Percentiles rank a stretch among this genome's conserved stretches.
Evolutionary conservation across 2,797 vertebrate genomes (phyloP).

Genomic region (Acropternis orthonyx): DNA sequence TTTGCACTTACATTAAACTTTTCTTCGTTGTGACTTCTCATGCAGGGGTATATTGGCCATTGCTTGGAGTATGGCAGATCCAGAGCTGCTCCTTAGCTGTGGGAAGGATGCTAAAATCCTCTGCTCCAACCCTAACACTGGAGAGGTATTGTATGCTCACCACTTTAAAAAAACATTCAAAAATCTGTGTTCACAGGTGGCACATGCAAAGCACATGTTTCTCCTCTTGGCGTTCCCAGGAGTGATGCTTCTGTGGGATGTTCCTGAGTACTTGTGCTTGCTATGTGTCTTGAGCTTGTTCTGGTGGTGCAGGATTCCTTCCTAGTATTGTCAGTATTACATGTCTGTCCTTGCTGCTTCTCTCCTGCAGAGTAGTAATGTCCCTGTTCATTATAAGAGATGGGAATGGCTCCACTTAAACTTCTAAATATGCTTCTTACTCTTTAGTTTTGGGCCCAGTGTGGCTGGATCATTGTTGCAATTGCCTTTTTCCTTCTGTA

Average conservation of each 20-base stretch:
- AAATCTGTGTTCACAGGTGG: background rate
- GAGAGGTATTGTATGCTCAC: slow-evolving; percentile 80
- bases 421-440: background rate
- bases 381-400: background rate
- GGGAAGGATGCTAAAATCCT: slow-evolving; percentile 96
- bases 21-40: background rate
- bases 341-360: background rate
- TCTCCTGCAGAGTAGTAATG: background rate
- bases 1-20: background rate
- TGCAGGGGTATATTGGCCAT: slow-evolving; percentile 90
- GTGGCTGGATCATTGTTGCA: background rate
- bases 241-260: background rate
- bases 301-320: background rate
- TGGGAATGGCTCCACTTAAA: background rate
- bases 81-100: slow-evolving; percentile 93
- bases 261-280: background rate
- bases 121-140: slow-evolving; percentile 95
- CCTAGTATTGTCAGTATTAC: rapidly evolving
- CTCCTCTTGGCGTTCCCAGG: background rate
- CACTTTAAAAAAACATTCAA: background rate
- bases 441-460: background rate
- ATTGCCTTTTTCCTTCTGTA: background rate
- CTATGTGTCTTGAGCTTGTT: background rate
- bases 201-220: background rate
- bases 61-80: slow-evolving; percentile 93